Conservation (phyloP, 2,113 vertebrate species). For the Paralichthys olivaceus region DNA sequence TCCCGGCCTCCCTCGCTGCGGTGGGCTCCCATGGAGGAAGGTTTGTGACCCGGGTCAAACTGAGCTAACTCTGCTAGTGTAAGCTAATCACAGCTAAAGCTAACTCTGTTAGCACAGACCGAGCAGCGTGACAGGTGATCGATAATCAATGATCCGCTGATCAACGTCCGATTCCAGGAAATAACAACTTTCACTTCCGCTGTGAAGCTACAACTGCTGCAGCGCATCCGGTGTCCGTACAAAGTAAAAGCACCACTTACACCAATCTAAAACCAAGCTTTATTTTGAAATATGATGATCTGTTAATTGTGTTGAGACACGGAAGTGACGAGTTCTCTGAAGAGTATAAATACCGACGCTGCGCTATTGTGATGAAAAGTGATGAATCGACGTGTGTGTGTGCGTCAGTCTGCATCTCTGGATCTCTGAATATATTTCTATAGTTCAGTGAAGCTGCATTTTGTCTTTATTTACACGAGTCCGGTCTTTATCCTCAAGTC, state of each 20-base stretch:
- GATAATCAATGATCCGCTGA: neutral
- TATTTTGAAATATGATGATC: neutral
- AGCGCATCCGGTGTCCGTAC: neutral
- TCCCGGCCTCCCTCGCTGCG: conserved; percentile 79
- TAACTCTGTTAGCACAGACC: neutral
- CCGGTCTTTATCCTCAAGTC: neutral
- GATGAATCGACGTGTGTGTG: too few species aligned
- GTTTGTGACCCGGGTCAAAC: neutral
- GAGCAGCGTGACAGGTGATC: neutral
- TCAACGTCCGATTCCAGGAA: conserved; percentile 24
- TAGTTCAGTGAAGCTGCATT: conserved; percentile 59
- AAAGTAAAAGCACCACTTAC: conserved; percentile 26
- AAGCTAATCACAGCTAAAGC: neutral
- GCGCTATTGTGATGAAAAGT: too few species aligned
- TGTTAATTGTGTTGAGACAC: too few species aligned
- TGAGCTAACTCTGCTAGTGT: neutral
- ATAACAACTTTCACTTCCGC: neutral
- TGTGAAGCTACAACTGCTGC: neutral
- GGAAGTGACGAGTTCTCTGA: too few species aligned
- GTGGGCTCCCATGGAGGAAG: conserved; percentile 78
- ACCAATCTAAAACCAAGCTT: neutral
- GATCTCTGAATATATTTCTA: conserved; percentile 73
- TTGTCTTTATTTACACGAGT: conserved; percentile 68
- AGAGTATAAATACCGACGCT: too few species aligned
- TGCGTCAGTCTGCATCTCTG: conserved; percentile 3